Evolutionary conservation across 2,113 vertebrate genomes (phyloP), one percentile per base, ranked within the genome.

Genomic region (Phainopepla nitens): DNA sequence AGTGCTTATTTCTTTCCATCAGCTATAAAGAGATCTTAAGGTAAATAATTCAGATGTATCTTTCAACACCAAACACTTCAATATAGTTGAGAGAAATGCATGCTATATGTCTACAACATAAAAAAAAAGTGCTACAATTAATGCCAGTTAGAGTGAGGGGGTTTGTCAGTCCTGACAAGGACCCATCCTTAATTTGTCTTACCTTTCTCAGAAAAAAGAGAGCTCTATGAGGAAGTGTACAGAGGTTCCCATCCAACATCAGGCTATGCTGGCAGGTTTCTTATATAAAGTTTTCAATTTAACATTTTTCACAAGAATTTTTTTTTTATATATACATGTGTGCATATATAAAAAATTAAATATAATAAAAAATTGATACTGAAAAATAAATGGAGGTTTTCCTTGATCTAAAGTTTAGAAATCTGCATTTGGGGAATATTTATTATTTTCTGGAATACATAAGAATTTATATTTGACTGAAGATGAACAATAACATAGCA

Each of bases 401-500:
- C 65, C 82, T 95, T 92, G 72, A 93, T 93, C n/a, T 92, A 68
- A 71, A 92, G 69, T 87, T 75, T 80, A 75, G 64, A 86, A 92
- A 87, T 58, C 50, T 88, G 61, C 57, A 82, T 84, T 91, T 71
- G 75, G 81, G 64, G 93, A 97, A 95, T 97, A 97, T 97, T 97
- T 97, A 94, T 92, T 97, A 93, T 97, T 97, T 96, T 92, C 93
- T 90, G 90, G 87, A 94, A 89, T 92, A 73, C 24, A 77, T 78
- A 92, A 96, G 83, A 94, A 84, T 96, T 96, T 84, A 89, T 64
- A 90, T 97, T 95, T 97, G 94, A 96, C 36, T 95, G 90, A 96
- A 96, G 75, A 94, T 80, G 94, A 97, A 98, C 92, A 98, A 89
- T 92, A 97, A 91, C 92, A 94, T 92, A 95, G 90, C 28, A 96